These are phyloP conservation scores for Neodontobutis hainanensis DNA, from an alignment of 2,113 vertebrate species.

Conservation along the genomic window DNA sequence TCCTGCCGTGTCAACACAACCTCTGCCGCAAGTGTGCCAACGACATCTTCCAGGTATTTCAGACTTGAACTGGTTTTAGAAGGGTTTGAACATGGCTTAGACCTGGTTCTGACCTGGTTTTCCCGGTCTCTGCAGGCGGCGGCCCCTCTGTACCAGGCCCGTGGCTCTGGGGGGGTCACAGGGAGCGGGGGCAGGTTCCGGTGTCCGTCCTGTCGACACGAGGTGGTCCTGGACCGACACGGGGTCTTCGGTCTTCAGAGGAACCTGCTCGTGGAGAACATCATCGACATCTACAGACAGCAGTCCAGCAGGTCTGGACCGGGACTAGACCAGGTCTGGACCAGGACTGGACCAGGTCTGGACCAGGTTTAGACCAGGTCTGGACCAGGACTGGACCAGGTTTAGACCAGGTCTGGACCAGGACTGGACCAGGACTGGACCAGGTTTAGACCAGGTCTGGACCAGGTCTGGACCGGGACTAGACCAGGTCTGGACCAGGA, in stretches of 20 bases:
- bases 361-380: not conserved
- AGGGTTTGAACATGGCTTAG: not conserved
- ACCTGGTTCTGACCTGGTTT: not conserved
- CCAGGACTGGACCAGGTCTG: not conserved
- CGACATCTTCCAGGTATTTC: conserved; percentile 80
- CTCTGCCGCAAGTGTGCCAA: conserved; percentile 85
- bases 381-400: not conserved
- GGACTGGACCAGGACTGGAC: not conserved
- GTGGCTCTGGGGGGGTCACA: conserved; percentile 77
- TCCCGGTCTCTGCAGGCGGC: conserved; percentile 74
- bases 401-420: not conserved
- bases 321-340: not conserved
- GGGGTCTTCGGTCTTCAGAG: conserved; percentile 88
- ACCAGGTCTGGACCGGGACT: not conserved
- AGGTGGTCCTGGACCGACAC: conserved; percentile 88
- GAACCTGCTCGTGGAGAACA: conserved; percentile 93
- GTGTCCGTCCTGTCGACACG: conserved; percentile 89
- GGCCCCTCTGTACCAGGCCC: conserved; percentile 86
- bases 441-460: not conserved
- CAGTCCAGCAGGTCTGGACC: conserved; percentile 55
- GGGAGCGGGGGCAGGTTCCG: conserved; percentile 86
- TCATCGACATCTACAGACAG: conserved; percentile 90
- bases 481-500: not conserved
- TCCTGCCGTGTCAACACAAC: conserved; percentile 85
- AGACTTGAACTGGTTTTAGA: not conserved